A percentile compares a stretch with the other conserved stretches of the same genome.
These are phyloP conservation scores for Peromyscus melanophrys DNA, from an alignment of 2,797 vertebrate genomes.

Conservation along the genomic window DNA sequence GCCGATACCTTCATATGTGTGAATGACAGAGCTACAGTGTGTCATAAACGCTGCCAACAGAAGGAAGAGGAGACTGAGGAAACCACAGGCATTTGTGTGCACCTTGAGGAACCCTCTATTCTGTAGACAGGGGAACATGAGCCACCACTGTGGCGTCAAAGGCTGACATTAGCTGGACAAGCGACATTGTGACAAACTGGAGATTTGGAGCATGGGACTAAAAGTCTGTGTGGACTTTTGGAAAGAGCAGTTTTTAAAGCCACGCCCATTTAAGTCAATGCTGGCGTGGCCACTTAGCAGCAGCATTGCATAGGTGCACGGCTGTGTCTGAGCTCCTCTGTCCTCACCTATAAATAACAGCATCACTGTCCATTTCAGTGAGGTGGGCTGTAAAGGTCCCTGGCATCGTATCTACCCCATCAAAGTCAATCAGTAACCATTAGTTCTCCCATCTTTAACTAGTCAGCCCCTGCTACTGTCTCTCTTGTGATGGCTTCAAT, in stretches of 20 bases:
- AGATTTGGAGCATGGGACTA: background rate
- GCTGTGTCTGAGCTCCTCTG: background rate
- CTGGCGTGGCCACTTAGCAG: background rate
- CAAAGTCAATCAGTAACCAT: constrained; percentile 51
- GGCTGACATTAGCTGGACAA: background rate
- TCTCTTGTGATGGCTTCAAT: background rate
- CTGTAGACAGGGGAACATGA: background rate
- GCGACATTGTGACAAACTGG: background rate
- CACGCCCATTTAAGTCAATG: background rate
- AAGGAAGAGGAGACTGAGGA: background rate
- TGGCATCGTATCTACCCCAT: background rate
- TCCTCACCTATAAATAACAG: background rate
- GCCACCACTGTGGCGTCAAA: background rate
- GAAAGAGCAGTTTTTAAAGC: constrained; percentile 8
- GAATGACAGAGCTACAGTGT: background rate
- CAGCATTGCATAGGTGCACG: background rate
- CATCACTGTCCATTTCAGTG: background rate
- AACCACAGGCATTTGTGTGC: background rate
- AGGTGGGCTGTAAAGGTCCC: constrained; percentile 16
- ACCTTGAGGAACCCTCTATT: background rate
- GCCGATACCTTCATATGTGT: background rate
- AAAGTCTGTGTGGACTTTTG: background rate
- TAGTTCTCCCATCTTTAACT: constrained; percentile 33
- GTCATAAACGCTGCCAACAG: background rate
- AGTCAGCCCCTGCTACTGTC: background rate